Evolutionary conservation across 2,113 vertebrate genomes (phyloP), one percentile per base, ranked within the genome.

Genomic region (Gopherus evgoodei): DNA sequence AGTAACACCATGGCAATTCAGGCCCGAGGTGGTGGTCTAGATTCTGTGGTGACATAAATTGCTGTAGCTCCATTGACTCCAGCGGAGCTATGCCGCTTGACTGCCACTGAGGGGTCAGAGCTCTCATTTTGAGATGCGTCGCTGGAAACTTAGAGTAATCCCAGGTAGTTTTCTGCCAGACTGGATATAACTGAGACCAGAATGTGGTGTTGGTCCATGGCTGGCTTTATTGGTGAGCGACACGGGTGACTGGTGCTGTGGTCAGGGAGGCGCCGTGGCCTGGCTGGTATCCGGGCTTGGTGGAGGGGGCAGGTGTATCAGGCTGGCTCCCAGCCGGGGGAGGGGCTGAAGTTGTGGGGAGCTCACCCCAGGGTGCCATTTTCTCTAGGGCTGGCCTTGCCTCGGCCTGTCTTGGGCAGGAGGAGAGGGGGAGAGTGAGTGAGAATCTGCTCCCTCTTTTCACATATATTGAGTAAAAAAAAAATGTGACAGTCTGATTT

Each of bases 401-500:
- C 62, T 35, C 7, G 25, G 6, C 17, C 14, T 65, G 31, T 65
- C 31, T 62, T 35, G 14, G 62, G 62, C 3, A 4, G 16, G 31
- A 35, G 62, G 14, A 5, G 5, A n/a, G 8, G 16, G 16, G 4
- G 16, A 31, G 14, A 19, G 4, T 35, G 65, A n/a, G 35, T 69
- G 65, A 21, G 35, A 19, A 5, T n/a, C 17, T 69, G 17, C 35
- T 69, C 8, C 6, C 35, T 69, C 65, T 10, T 38, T n/a, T 69
- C 65, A 69, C 16, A 21, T 38, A 38, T 69, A 69, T 19, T 16
- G 35, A 69, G 62, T 19, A 69, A 69, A n/a, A 27, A 12, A 27
- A 57, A 57, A 57, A 57, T 11, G 9, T 8, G 4, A n/a, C 65
- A 83, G 5, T 0, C 0, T 7, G 1, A 19, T 35, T 62, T 90